Conservation (phyloP, 2,888 invertebrate genomes). For the Nomada fabriciana region DNA sequence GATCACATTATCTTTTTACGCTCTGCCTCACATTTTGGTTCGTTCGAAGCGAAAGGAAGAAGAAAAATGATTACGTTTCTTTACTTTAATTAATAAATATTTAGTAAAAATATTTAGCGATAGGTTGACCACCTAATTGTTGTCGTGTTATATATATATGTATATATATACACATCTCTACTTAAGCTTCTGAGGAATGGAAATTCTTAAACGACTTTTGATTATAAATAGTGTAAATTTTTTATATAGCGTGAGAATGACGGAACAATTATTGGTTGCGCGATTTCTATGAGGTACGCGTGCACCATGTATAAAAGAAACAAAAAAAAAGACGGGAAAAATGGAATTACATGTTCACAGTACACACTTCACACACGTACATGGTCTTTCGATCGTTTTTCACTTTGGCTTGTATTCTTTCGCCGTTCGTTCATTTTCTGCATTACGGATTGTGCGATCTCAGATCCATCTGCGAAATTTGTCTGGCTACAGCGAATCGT, state of each 20-base stretch:
- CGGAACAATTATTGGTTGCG: conserved; percentile 74
- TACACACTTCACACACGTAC: conserved; percentile 52
- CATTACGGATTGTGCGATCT: conserved; percentile 46
- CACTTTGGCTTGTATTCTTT: background rate
- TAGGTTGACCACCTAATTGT: conserved; percentile 73
- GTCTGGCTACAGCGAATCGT: conserved; percentile 32
- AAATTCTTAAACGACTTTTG: conserved; percentile 80
- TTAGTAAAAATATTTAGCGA: conserved; percentile 72
- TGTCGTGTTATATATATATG: conserved; percentile 67
- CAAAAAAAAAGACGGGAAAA: conserved; percentile 22
- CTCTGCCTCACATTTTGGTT: conserved; percentile 28
- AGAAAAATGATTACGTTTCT: background rate
- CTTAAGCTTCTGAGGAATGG: conserved; percentile 73
- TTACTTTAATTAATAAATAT: conserved; percentile 19
- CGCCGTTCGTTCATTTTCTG: conserved; percentile 26
- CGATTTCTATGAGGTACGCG: conserved; percentile 66
- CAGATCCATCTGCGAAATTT: conserved; percentile 28
- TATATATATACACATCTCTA: conserved; percentile 61
- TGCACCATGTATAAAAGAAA: conserved; percentile 78
- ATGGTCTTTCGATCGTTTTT: conserved; percentile 65
- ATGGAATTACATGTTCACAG: conserved; percentile 48
- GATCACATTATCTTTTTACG: conserved; percentile 52
- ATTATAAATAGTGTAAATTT: conserved; percentile 85
- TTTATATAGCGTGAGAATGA: conserved; percentile 82
- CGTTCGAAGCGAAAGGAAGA: background rate